Evolutionary conservation across 2,888 invertebrate species (phyloP), one percentile per base, ranked within the genome.

Genomic region (Eupithecia subfuscata): DNA sequence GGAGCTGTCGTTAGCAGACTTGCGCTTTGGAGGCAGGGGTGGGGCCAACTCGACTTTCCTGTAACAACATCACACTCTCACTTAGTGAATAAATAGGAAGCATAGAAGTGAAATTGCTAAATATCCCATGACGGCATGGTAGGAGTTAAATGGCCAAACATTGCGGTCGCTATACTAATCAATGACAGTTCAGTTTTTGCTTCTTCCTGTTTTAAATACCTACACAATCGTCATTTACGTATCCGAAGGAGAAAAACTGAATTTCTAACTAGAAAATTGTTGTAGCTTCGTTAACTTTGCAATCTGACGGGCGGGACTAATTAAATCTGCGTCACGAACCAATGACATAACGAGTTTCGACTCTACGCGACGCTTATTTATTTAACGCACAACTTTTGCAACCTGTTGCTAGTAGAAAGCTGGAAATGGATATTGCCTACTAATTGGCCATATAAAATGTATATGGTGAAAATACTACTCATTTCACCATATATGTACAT

Each of bases 11-110:
- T 92, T 94, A 30, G 95, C 91, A 8, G 94, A 94, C 86, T 96
- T 95, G 91, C 97, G 96, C 94, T 97, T 97, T 75, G 97, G 97
- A 80, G 97, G 97, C 85, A 97, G 90, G 52, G 97, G 97, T 74
- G 97, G 97, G 81, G 97, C 97, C 88, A 97, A 96, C 85, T 95
- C 95, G 84, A 95, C 93, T 90, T 95, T 95, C 90, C 95, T 95
- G 91, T 90, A 95, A 92, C 85, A 88, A 75, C 79, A 87, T 83
- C 80, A 80, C 83, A 84, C 84, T 90, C 84, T 89, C 86, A 88
- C 87, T 88, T 75, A 81, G 40, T 65, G 34, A 67, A 68, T 68
- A 25, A 22, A 30, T 9, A 4, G 45, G 12, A 68, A 43, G 43
- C 9, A 45, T 22, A 64, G 71, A 73, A n/a, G 14, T 34, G 76